Base-by-base conservation (phyloP, 2,113 vertebrate species). In the Carassius auratus region DNA sequence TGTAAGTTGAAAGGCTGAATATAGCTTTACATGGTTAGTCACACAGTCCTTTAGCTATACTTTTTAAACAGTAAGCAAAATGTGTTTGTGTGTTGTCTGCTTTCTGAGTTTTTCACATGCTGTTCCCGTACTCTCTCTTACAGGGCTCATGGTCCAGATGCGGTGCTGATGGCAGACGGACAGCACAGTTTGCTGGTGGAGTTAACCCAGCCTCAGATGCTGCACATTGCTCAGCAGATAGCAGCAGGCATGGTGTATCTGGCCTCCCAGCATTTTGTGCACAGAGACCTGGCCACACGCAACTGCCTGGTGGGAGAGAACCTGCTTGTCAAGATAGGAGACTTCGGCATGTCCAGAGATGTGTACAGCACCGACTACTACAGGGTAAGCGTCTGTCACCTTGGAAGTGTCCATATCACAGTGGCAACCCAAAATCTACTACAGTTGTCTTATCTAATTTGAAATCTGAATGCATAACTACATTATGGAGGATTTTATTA, bases 291-390 rank as follows among this genome's bases (percentile, higher is more conserved):
- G 92, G 98, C 98, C 85, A 99, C 98, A 19, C 94, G 98, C 73
- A 99, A 99, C 93, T 99, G 98, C 93, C 95, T 99, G 88, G 97
- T 99, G 0, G 97, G 97, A 57, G 98, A 99, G 91, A 99, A 98
- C 92, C 94, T 99, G 0, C 94, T 99, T 86, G 98, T 99, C 91
- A 99, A 99, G 93, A 99, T 99, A n/a, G 98, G 98, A 81, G 98
- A 99, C 94, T 99, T 99, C 76, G 98, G 98, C 76, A 99, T 99
- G 98, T 99, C 98, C 88, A 96, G 98, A 93, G 98, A 99, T 17
- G 97, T 99, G 73, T 99, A 99, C 96, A 99, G 98, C 93, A 99
- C 98, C 0, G 98, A 99, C 92, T 99, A 99, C 93, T 99, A 99
- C 85, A 95, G 96, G 95, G 98, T 99, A 92, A 97, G 97, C 94